Percentiles rank a stretch among this genome's conserved stretches.
Evolutionary conservation across 35 echinoderm and acorn worm genomes (phyloP).

Genomic region (Chiridota heheva): DNA sequence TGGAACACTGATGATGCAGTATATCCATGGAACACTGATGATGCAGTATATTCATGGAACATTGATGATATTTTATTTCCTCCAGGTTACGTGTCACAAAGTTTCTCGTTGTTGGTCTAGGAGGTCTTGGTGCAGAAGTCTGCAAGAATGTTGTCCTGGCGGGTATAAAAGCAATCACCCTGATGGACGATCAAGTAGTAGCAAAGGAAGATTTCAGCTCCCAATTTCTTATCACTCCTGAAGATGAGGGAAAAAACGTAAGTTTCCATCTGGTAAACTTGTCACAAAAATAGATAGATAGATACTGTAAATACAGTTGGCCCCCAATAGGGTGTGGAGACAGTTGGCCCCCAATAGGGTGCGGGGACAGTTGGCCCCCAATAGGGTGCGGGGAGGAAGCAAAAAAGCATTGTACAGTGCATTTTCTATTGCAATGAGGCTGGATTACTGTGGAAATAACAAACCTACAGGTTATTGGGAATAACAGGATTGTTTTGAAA

Average conservation of each 20-base stretch:
- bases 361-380: too few relatives aligned
- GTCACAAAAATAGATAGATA: too few relatives aligned
- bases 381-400: too few relatives aligned
- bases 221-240: slow-evolving; percentile 88
- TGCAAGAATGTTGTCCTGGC: slow-evolving; percentile 95
- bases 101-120: slow-evolving; percentile 75
- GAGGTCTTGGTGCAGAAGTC: slow-evolving; percentile 92
- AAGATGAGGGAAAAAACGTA: slow-evolving; percentile 96
- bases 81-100: slow-evolving; percentile 62
- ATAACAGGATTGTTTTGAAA: too few relatives aligned
- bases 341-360: too few relatives aligned
- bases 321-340: too few relatives aligned
- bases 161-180: slow-evolving; percentile 84
- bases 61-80: not conserved
- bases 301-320: too few relatives aligned
- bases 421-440: too few relatives aligned
- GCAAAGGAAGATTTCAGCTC: slow-evolving; percentile 77
- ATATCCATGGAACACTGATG: not conserved
- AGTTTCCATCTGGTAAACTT: too few relatives aligned
- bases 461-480: too few relatives aligned
- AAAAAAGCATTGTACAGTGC: too few relatives aligned
- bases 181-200: slow-evolving; percentile 75
- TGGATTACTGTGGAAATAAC: too few relatives aligned
- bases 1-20: not conserved
- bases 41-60: not conserved